Percentiles rank a stretch among this genome's conserved stretches.
Evolutionary conservation across 2,888 invertebrate species (phyloP).

Genomic region (Lysandra coridon): DNA sequence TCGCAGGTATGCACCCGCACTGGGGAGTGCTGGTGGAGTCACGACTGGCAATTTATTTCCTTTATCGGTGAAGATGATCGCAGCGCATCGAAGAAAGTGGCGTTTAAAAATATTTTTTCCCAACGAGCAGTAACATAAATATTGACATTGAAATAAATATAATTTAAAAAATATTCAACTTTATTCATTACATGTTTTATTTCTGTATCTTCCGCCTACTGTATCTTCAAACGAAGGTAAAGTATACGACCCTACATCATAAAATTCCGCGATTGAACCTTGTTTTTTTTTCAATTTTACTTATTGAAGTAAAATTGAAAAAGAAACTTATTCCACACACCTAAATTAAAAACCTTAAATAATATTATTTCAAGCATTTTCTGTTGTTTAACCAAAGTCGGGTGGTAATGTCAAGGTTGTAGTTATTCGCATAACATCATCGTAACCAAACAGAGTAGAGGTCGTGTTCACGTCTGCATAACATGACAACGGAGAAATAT

Average conservation of each 20-base stretch:
- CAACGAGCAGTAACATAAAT: neutral
- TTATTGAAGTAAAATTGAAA: neutral
- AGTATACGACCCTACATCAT: neutral
- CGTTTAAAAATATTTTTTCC: slow-evolving; percentile 3
- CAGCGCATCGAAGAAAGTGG: slow-evolving; percentile 11
- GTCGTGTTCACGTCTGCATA: slow-evolving; percentile 51
- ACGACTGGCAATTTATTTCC: slow-evolving; percentile 8
- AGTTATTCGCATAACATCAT: slow-evolving; percentile 46
- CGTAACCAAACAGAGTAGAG: slow-evolving; percentile 47
- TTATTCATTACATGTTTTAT: neutral
- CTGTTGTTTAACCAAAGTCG: neutral
- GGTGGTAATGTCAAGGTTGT: slow-evolving; percentile 53
- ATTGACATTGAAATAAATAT: neutral
- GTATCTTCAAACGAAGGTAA: neutral
- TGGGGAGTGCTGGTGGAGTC: neutral
- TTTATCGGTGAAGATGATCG: slow-evolving; percentile 20
- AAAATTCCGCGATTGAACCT: neutral
- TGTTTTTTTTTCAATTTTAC: neutral
- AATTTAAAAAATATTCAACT: neutral
- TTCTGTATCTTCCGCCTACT: neutral
- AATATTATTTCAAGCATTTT: neutral
- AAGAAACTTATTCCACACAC: neutral
- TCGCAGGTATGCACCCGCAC: neutral
- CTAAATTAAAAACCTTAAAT: neutral
- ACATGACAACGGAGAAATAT: slow-evolving; percentile 35